Evolutionary conservation across 2,888 invertebrate species (phyloP), one percentile per base, ranked within the genome.

Genomic region (Ommatoiulus sabulosus): DNA sequence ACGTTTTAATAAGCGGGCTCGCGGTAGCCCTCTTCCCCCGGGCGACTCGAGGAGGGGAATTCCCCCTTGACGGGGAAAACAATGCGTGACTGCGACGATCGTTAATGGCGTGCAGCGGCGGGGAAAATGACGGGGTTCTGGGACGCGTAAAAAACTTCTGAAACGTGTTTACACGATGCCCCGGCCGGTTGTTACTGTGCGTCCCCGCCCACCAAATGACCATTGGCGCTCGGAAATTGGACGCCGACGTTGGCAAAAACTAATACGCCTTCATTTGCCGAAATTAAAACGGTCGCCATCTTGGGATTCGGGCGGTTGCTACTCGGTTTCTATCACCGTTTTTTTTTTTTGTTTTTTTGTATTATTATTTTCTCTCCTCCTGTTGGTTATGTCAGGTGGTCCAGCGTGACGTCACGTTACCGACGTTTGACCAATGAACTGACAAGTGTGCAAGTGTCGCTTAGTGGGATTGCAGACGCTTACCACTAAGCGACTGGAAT

Each of bases 81-180:
- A 72, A 72, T 72, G 72, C 72, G 72, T 72, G 72, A 72, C 72
- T 72, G 24, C 72, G 72, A 7, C 7, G 72, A 72, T 72, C 72
- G 72, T 72, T 72, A 72, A 72, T 72, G 72, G 72, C 72, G 72
- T 72, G 72, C 72, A 72, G 72, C 72, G 72, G 72, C 24, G 3
- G 72, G 24, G 72, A 72, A 72, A 72, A 72, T 72, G 72, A 72
- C 10, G 72, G 72, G 72, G 72, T n/a, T 72, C 24, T 72, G 72
- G 63, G 3, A n/a, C 5, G n/a, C 72, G 24, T n/a, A 72, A 72
- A 72, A 72, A 72, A 1, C 72, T 72, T 72, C 72, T 72, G 72
- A 72, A 72, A 72, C 24, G 24, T 72, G 72, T 72, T 72, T 72
- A 72, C 72, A 72, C 72, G 72, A 72, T 72, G 20, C 20, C 3